Base-by-base conservation (phyloP, 2,797 vertebrate genomes). In the Anas bahamensis region DNA sequence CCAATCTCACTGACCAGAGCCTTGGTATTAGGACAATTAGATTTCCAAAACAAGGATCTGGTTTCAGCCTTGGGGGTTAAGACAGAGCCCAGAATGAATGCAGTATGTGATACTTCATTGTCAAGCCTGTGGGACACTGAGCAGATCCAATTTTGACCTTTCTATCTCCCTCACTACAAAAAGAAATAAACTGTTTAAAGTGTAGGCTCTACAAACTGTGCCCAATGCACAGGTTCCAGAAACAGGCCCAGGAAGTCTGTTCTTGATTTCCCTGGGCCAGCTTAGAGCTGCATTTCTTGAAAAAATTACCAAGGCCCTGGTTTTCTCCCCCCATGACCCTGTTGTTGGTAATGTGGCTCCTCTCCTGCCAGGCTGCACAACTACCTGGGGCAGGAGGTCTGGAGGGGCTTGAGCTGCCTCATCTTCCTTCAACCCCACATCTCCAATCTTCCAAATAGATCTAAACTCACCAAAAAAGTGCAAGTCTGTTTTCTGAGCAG, bases 331-430 rank as follows among this genome's bases (percentile, higher is more conserved):
- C 2, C 19, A 28, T 1, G 19, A 88, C 10, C 26, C 19, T 29
- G 24, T 10, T 70, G 15, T 37, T 14, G 22, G 8, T 0, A 1
- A 39, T 28, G 17, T 56, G 11, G 33, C 7, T 29, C 31, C 39
- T 48, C 31, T 35, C 57, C 55, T 56, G n/a, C 7, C 60, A 76
- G 56, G 17, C 21, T 52, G 17, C 0, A 0, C 1, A 8, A 66
- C 6, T 46, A 65, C 5, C 64, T 35, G 9, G 21, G 19, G 16
- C 1, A 33, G 6, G 31, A 68, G 12, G 10, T 48, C 19, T 16
- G 9, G 24, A 57, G n/a, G 21, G 26, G 3, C 8, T 15, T 10
- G 2, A 26, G 29, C 48, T 60, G 57, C 39, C 14, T 73, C 50
- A 28, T 13, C 33, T 59, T 31, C 7, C 22, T 17, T 17, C 26